Conservation (phyloP, 2,888 invertebrate species). For the Gymnocheta viridis region DNA sequence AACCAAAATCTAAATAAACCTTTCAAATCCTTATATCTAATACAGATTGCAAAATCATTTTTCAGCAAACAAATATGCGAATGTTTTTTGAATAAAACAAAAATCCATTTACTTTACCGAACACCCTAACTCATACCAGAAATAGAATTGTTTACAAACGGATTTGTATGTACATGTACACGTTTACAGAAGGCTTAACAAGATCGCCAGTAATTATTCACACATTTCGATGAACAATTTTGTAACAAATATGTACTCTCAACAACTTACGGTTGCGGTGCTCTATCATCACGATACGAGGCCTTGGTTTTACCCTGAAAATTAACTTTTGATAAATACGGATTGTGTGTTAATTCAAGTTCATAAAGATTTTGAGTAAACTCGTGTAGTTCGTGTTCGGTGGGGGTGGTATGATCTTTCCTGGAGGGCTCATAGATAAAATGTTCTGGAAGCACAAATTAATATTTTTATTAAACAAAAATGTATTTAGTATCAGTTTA, state of each 20-base stretch:
- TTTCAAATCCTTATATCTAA: too few relatives aligned
- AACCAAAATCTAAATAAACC: too few relatives aligned
- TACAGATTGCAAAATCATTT: neutral
- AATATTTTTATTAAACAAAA: neutral
- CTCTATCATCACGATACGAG: constrained; percentile 75
- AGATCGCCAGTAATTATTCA: neutral
- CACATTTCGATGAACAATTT: neutral
- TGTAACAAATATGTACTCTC: neutral
- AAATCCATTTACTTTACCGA: neutral
- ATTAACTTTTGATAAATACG: constrained; percentile 74
- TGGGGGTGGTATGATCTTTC: constrained; percentile 55
- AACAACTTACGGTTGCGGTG: constrained; percentile 75
- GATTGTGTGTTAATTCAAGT: constrained; percentile 74
- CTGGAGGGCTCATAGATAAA: constrained; percentile 63
- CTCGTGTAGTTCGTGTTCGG: constrained; percentile 70
- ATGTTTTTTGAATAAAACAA: neutral
- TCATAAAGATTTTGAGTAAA: constrained; percentile 74
- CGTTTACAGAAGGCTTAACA: neutral
- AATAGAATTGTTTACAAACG: constrained; percentile 13
- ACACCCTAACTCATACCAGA: constrained; percentile 25
- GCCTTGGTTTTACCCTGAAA: constrained; percentile 76
- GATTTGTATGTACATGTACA: constrained; percentile 7
- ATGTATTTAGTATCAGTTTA: neutral
- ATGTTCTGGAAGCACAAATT: constrained; percentile 72
- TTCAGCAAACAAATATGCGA: neutral